Evolutionary conservation across 2,113 vertebrate genomes (phyloP), one percentile per base, ranked within the genome.

Genomic region (Ibidorhyncha struthersii): DNA sequence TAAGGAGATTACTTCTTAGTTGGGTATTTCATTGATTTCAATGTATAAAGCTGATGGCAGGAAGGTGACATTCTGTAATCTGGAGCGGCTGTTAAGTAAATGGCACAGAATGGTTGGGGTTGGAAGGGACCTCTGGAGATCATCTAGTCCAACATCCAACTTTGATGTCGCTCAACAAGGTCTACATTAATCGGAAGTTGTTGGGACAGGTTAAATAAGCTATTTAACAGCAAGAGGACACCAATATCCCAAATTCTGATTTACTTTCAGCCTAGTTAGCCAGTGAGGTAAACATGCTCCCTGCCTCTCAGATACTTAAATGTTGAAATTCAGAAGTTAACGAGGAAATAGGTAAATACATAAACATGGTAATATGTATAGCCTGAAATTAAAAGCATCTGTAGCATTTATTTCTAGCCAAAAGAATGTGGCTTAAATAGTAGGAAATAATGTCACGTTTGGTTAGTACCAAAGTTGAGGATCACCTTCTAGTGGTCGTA

Each of bases 401-500:
- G 45, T 88, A 95, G n/a, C 82, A 38, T 92, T 95, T 91, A 34
- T 86, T 90, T 92, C 43, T 76, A 88, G 34, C 43, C n/a, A 78
- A 62, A 86, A 56, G 29, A 45, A 71, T 20, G 53, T 81, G 49
- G 63, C 3, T 7, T 70, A 41, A 85, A 69, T 62, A 91, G 32
- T 70, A 94, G 63, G 86, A 97, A 94, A 88, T 79, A 61, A 8
- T 53, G 21, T 86, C 20, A 1, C 38, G 26, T 86, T 91, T 49
- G 45, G 10, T 70, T 63, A 52, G 45, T 47, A 94, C 10, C 34
- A 38, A 59, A 74, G 50, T 4, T 63, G 77, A 79, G 25, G 25
- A 47, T 91, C 53, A 36, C 55, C 32, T 83, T 78, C 56, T 41
- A 81, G 36, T 81, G 26, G 6, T 90, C 61, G 83, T 67, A 69